Conservation (phyloP, 2,113 vertebrate species). For the Columba livia region DNA sequence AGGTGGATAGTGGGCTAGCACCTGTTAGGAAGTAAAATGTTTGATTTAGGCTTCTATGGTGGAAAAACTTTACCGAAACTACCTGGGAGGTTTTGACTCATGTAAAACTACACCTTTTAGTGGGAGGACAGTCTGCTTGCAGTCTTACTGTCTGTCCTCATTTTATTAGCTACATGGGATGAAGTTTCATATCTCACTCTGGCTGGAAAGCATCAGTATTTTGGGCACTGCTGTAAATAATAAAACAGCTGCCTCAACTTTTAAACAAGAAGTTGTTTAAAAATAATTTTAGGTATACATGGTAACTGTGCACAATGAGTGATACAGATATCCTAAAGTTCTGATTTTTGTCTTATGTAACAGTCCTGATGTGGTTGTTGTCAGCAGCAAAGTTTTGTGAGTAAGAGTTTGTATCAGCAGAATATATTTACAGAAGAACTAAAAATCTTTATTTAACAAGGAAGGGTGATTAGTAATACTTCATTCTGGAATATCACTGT, state of each 20-base stretch:
- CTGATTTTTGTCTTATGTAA: not conserved
- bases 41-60: not conserved
- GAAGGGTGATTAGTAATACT: not conserved
- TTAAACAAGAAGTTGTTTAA: not conserved
- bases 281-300: not conserved
- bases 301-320: not conserved
- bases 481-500: not conserved
- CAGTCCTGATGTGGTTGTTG: not conserved
- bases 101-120: not conserved
- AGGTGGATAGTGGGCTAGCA: not conserved
- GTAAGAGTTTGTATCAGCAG: not conserved
- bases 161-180: not conserved
- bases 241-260: not conserved
- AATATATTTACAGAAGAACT: not conserved
- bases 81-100: not conserved
- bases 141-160: not conserved
- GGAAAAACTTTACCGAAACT: not conserved
- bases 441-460: not conserved
- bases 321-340: not conserved
- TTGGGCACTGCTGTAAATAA: not conserved
- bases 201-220: not conserved
- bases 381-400: not conserved
- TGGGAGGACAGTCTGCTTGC: not conserved
- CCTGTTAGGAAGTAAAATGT: not conserved
- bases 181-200: not conserved